These are phyloP conservation scores for Upupa epops DNA, from an alignment of 2,113 vertebrate species.

Conservation along the genomic window DNA sequence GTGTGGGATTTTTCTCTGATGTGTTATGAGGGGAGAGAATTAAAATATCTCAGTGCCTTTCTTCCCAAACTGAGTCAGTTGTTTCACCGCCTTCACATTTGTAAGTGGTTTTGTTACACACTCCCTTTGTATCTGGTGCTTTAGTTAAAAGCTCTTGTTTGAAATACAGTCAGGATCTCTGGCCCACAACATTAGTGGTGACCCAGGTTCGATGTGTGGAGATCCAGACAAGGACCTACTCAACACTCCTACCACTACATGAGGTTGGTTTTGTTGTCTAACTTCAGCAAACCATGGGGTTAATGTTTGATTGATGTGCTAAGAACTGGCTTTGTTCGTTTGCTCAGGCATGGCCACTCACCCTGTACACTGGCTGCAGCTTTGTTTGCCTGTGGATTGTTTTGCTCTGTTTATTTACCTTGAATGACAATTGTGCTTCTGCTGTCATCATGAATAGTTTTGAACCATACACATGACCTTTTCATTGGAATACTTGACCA, in stretches of 20 bases:
- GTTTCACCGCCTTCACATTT: too few species aligned
- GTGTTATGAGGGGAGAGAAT: too few species aligned
- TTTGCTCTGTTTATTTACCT: not conserved
- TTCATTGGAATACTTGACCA: not conserved
- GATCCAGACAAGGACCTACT: too few species aligned
- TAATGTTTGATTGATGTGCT: not conserved
- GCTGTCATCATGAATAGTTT: slow-evolving; percentile 4
- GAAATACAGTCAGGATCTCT: too few species aligned
- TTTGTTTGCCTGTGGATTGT: not conserved
- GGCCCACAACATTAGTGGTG: too few species aligned
- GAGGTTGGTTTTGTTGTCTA: not conserved
- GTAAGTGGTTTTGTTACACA: too few species aligned
- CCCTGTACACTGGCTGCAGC: not conserved
- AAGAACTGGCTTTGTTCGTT: not conserved
- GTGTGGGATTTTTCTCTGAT: too few species aligned
- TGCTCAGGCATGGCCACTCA: not conserved
- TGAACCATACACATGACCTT: slow-evolving; percentile 6
- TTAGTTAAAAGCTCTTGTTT: too few species aligned
- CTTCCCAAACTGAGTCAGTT: too few species aligned
- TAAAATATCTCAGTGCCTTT: too few species aligned
- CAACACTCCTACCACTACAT: not conserved
- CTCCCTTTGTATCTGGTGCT: too few species aligned
- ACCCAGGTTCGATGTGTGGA: too few species aligned
- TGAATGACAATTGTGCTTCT: not conserved
- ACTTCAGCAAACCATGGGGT: not conserved